Evolutionary conservation across 2,797 vertebrate genomes (phyloP), one percentile per base, ranked within the genome.

Genomic region (Podarcis lilfordi): DNA sequence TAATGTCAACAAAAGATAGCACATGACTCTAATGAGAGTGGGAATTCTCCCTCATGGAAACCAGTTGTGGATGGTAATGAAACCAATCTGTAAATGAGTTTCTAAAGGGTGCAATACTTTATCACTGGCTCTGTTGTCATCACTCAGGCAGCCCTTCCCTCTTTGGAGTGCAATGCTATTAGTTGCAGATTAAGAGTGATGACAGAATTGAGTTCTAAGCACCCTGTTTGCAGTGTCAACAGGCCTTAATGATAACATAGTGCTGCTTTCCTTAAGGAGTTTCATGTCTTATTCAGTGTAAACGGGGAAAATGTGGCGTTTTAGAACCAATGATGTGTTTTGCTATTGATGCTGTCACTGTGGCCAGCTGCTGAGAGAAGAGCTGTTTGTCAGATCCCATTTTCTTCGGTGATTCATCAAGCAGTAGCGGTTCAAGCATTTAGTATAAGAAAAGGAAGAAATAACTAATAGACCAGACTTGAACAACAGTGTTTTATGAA

Each of bases 21-120:
- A 95, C 40, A 25, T 88, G 95, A 93, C 85, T 86, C 87, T 96
- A 91, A 95, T 93, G 96, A 97, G 95, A 96, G 92, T 68, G 92
- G 95, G 94, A 96, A 92, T 92, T 92, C 94, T 95, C 92, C 92
- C 92, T 68, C 15, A 89, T 86, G 89, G 85, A 91, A 95, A 96
- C 95, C 94, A 94, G 93, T 86, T 85, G 94, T 94, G 96, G 97
- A 96, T 97, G 96, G 96, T 97, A 98, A 98, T 97, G 97, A 98
- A 97, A 97, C 96, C 95, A 97, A 95, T 97, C 97, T 96, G 96
- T 96, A 98, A 97, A 97, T 98, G 97, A 97, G 97, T 96, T 97
- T 98, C 97, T 98, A 98, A 98, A 98, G 97, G 96, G 96, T 96
- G 96, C 90, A 95, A 95, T 95, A 96, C 97, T 98, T 97, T 96